phyloP scores from a whole-genome alignment of 2,113 vertebrate genomes.

The Eulemur macaco region DNA sequence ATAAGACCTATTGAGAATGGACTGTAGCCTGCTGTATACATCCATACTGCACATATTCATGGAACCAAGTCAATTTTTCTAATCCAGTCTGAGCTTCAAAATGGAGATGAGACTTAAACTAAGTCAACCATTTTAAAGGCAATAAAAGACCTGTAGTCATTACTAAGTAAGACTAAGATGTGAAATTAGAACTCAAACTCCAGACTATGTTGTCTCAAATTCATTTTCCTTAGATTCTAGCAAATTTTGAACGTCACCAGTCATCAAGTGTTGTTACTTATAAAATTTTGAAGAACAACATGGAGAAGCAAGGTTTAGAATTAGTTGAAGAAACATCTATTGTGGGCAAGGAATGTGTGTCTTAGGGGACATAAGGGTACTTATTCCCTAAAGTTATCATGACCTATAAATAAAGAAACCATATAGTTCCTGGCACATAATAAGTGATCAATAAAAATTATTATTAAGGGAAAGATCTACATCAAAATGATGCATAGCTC shows the following conservation, averaged over 20 bases:
- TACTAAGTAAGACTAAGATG: background rate
- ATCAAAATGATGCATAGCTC: background rate
- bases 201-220: background rate
- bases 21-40: background rate
- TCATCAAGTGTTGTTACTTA: background rate
- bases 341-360: background rate
- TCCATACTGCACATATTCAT: background rate
- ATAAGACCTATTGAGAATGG: background rate
- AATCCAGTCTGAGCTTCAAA: background rate
- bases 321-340: background rate
- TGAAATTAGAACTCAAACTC: background rate
- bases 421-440: background rate
- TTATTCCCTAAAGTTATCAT: background rate
- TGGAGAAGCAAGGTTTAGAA: background rate
- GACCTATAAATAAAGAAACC: background rate
- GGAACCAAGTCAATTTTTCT: background rate
- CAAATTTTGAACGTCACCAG: background rate
- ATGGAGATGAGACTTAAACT: background rate
- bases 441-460: background rate
- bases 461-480: background rate
- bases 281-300: background rate
- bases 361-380: background rate
- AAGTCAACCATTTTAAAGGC: background rate
- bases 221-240: background rate
- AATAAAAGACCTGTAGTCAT: background rate